Base-by-base conservation (phyloP, 2,888 invertebrate species). In the Miltochrista miniata region DNA sequence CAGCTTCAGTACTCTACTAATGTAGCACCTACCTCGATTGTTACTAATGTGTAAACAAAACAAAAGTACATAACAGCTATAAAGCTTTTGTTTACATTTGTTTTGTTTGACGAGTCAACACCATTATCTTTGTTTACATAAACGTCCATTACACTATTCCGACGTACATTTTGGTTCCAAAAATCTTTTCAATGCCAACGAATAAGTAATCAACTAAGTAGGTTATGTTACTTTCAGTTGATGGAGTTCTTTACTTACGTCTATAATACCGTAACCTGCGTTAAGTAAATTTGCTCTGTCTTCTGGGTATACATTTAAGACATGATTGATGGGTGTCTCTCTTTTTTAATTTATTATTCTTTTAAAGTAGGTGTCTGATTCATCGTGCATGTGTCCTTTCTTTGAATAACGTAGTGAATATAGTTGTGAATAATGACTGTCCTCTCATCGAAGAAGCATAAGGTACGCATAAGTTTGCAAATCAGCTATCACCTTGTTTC, bases 41-140 rank as follows among this genome's bases (percentile, higher is more conserved):
- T 42, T 55, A 60, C 38, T 51, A 29, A 42, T 41, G 51, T 50
- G 39, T 59, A 54, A 43, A 43, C 48, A 24, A 24, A 24, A 24
- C 18, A 24, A 24, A 24, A 24, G 18, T 24, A 24, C 5, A 24
- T 5, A 24, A 24, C 18, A 24, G 18, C 5, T 24, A 4, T 24
- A 24, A 4, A 24, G 18, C 18, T 24, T 4, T 65, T 70, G 64
- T 66, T 62, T 67, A 64, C 63, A 56, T 66, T 66, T 69, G 58
- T 76, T 64, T 67, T 72, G 64, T 77, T 71, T 70, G 66, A 70
- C 60, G 68, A 65, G 73, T 72, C 70, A 65, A 67, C 68, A 68
- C 61, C 56, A 60, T 57, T 63, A 66, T 65, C 58, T 51, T 68
- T 60, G 58, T 62, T 74, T 70, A 70, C 65, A 66, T 59, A 64